These are phyloP conservation scores for Micrasema minimum DNA, from an alignment of 1,140 invertebrate genomes.

Conservation along the genomic window DNA sequence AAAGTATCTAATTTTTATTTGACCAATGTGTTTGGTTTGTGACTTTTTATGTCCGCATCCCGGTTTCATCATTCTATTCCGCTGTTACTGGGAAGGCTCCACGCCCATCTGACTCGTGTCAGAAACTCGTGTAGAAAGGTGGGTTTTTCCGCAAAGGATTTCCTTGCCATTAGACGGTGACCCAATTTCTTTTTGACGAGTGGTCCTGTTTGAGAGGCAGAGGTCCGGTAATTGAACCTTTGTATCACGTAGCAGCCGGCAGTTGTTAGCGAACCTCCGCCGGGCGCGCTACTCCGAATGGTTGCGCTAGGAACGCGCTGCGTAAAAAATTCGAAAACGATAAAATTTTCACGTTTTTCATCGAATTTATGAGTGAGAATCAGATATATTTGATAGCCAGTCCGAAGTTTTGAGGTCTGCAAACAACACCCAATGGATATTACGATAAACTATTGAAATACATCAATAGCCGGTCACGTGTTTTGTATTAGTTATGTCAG, in stretches of 20 bases:
- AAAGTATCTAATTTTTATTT: not conserved
- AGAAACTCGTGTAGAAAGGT: no score
- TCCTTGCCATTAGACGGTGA: no score
- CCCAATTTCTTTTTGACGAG: not conserved
- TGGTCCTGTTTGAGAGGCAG: not conserved
- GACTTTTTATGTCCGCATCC: not conserved
- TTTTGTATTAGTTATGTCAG: no score
- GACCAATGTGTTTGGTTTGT: no score
- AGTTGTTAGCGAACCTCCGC: conserved; percentile 15
- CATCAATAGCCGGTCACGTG: not conserved
- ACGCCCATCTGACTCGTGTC: conserved; percentile 10
- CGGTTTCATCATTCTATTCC: not conserved
- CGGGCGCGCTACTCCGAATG: not conserved
- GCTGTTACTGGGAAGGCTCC: not conserved
- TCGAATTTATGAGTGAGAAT: conserved; percentile 1
- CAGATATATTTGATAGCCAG: not conserved
- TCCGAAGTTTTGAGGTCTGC: not conserved
- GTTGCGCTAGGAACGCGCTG: not conserved
- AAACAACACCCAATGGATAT: not conserved
- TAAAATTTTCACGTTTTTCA: no score
- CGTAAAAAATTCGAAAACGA: not conserved
- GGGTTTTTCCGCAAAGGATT: no score
- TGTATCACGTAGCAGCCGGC: not conserved
- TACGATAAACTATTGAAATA: not conserved
- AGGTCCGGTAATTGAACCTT: not conserved